These are phyloP conservation scores for Coregonus sp. DNA, from an alignment of 2,797 vertebrate species.

Conservation along the genomic window DNA sequence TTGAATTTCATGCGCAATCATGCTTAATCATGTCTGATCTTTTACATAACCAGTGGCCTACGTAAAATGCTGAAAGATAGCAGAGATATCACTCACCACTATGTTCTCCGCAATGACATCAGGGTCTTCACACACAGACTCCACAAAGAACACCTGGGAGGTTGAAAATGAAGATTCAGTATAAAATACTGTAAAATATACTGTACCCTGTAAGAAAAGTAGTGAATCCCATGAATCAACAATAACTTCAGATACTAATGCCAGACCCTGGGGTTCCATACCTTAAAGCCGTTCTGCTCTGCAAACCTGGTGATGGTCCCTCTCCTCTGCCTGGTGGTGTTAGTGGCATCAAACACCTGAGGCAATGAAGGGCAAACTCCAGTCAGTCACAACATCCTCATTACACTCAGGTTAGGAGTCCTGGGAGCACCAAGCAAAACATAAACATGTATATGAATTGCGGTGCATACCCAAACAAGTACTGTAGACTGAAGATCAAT, in stretches of 20 bases:
- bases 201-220: background rate
- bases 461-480: background rate
- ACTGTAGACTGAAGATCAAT: background rate
- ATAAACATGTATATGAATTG: background rate
- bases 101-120: constrained; percentile 94
- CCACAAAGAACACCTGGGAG: constrained; percentile 93
- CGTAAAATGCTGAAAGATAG: background rate
- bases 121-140: constrained; percentile 95
- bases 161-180: constrained; percentile 1
- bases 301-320: constrained; percentile 90
- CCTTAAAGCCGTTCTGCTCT: constrained; percentile 95
- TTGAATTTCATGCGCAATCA: background rate
- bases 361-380: background rate
- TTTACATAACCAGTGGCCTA: background rate
- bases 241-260: too few species aligned
- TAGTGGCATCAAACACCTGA: constrained; percentile 97
- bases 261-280: constrained; percentile 42
- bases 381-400: background rate
- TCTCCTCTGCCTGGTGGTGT: constrained; percentile 93
- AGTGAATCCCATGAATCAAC: too few species aligned
- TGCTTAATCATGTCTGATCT: background rate
- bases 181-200: background rate
- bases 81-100: constrained; percentile 80
- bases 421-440: background rate
- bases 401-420: background rate